Evolutionary conservation across 2,113 vertebrate species (phyloP).

Genomic region (Scortum barcoo): DNA sequence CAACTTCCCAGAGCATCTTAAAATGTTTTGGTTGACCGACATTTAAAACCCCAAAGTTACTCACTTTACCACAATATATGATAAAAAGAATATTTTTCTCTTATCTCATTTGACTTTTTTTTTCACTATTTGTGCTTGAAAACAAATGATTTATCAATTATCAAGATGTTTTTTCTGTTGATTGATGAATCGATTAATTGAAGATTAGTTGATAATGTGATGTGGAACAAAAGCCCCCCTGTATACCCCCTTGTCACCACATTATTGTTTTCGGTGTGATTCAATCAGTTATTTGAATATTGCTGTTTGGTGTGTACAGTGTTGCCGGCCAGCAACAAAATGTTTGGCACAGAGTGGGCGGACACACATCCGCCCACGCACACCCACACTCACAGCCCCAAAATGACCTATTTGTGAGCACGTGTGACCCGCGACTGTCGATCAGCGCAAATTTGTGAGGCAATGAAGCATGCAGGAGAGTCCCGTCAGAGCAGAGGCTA

Average conservation of each 20-base stretch:
- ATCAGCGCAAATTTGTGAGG: slow-evolving; percentile 79
- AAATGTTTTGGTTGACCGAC: neutral
- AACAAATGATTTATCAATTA: neutral
- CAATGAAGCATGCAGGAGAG: slow-evolving; percentile 74
- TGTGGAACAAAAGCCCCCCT: neutral
- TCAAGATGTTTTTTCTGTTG: neutral
- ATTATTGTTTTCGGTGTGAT: neutral
- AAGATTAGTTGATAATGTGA: neutral
- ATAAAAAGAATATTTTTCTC: no score
- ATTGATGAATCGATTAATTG: neutral
- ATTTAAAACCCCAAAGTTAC: neutral
- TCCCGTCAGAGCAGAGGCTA: slow-evolving; percentile 73
- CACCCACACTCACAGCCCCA: slow-evolving; percentile 39
- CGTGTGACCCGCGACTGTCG: slow-evolving; percentile 78
- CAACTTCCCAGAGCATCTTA: neutral
- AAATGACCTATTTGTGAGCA: slow-evolving; percentile 79
- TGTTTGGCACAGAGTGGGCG: slow-evolving; percentile 20
- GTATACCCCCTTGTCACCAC: neutral
- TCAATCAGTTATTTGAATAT: slow-evolving; percentile 25
- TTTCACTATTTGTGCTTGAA: neutral
- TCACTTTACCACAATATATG: neutral
- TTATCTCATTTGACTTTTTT: neutral
- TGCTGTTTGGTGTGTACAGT: neutral
- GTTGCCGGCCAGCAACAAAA: slow-evolving; percentile 11
- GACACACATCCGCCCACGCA: slow-evolving; percentile 36